Evolutionary conservation across 2,888 invertebrate species (phyloP), one percentile per base, ranked within the genome.

Genomic region (Chironomus riparius): DNA sequence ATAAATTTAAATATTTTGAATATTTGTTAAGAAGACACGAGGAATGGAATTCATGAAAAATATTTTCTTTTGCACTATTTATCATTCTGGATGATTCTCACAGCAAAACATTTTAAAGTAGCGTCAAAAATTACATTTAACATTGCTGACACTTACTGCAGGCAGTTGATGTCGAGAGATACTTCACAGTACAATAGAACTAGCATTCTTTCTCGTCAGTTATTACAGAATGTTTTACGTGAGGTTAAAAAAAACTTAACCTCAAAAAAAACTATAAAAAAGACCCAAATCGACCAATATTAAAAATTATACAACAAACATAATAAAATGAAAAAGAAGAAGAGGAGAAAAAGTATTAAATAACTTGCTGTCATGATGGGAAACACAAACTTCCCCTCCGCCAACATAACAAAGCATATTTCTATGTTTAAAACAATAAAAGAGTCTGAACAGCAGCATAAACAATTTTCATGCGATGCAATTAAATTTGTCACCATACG

Each of bases 381-480:
- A 18, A 56, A 7, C 56, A 56, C 18, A 15, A 21, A 15, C 68
- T 68, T 38, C 13, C 15, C 68, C 15, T 68, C 68, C 18, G n/a
- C 21, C 65, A 24, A 21, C 65, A 68, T 68, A 15, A 38, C 70
- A 47, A 70, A 28, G 38, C 68, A 74, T 68, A 68, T 68, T 38
- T 68, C 65, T 24, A 65, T 22, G 21, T 18, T 38, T 13, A 38
- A 74, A 68, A 28, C 68, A 74, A 74, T 74, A 74, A 74, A 74
- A 74, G 10, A n/a, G 74, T 68, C 68, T 74, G 74, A 68, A 68
- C 62, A 38, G 56, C 56, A 74, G 48, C 28, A 74, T 74, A 74
- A 74, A 73, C 72, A 73, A 73, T 73, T 74, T 74, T 68, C 65
- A 74, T 47, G 28, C 48, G 22, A n/a, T 38, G 74, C 74, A 74